Base-by-base conservation (phyloP, 92 coral and sea anemone genomes). In the Phenganax marumi region DNA sequence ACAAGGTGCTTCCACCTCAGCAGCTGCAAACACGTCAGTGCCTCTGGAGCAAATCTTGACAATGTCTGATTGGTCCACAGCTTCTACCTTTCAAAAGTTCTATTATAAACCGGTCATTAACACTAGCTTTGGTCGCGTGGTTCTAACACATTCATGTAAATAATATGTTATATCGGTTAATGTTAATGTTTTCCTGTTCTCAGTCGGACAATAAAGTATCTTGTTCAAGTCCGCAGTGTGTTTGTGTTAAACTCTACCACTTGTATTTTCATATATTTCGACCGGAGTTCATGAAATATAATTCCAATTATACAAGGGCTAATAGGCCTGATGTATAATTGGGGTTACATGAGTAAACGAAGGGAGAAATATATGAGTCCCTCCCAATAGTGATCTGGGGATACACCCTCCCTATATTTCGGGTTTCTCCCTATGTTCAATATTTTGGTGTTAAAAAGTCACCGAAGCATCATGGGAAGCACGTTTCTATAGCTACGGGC, bases 31-130 rank as follows among this genome's bases (percentile, higher is more conserved):
- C 64, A 76, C 57, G 22, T 71, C 69, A 16, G 89, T 86, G 8
- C 87, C 81, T 3, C 19, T 83, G 8, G 39, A 77, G 2, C 65
- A 66, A 13, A 87, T 83, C 18, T 81, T 87, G 70, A 75, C 60
- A 22, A 83, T 87, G 87, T 80, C 87, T 56, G 87, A 77, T 76
- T 87, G 90, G 90, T 87, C 90, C 22, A 14, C 87, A n/a, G 49
- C 69, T 5, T 75, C 70, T 8, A 70, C 90, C 12, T 87, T 87
- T 64, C 81, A 84, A 77, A 77, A 14, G 22, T 87, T 87, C 52
- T 77, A 77, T 69, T 83, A 87, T 69, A 82, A 75, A n/a, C 90
- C 90, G 10, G 55, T 73, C 47, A 64, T 52, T 60, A 72, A 51
- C 61, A 26, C 89, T 46, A 68, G 56, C 0, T 86, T 56, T 86